Evolutionary conservation across 2,113 vertebrate genomes (phyloP).

Genomic region (Bambusicola thoracicus): DNA sequence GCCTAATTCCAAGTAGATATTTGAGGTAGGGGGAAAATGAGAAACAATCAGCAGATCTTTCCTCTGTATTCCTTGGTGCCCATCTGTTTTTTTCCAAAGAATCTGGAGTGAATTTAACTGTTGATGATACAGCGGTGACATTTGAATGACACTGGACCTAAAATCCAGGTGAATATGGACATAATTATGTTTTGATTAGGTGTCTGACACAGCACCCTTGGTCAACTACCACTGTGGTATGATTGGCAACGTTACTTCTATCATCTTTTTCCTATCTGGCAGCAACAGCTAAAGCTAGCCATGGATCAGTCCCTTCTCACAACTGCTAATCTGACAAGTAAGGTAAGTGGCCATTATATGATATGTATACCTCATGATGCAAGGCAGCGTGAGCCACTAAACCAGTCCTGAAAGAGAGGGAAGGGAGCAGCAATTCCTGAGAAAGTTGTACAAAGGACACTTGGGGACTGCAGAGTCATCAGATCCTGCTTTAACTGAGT

Average conservation of each 20-base stretch:
- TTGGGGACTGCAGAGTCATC: neutral
- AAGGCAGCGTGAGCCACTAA: neutral
- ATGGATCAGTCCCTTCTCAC: neutral
- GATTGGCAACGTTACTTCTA: neutral
- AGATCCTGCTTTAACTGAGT: neutral
- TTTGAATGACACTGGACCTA: neutral
- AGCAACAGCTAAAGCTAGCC: neutral
- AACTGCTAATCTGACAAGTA: neutral
- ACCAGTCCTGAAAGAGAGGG: neutral
- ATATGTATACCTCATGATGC: neutral
- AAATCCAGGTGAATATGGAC: neutral
- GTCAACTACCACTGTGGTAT: neutral
- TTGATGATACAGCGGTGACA: neutral
- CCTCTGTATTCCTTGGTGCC: neutral
- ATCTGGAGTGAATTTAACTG: neutral
- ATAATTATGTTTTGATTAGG: neutral
- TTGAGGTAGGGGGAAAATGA: neutral
- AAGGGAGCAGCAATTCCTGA: neutral
- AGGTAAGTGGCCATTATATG: neutral
- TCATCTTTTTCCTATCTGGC: neutral
- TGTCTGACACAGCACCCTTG: neutral
- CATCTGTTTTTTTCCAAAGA: neutral
- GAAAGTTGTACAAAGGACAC: neutral
- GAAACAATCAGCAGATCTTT: neutral
- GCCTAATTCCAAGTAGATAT: neutral